Conservation (phyloP, 2,888 invertebrate genomes). For the Sphaerophoria taeniata region DNA sequence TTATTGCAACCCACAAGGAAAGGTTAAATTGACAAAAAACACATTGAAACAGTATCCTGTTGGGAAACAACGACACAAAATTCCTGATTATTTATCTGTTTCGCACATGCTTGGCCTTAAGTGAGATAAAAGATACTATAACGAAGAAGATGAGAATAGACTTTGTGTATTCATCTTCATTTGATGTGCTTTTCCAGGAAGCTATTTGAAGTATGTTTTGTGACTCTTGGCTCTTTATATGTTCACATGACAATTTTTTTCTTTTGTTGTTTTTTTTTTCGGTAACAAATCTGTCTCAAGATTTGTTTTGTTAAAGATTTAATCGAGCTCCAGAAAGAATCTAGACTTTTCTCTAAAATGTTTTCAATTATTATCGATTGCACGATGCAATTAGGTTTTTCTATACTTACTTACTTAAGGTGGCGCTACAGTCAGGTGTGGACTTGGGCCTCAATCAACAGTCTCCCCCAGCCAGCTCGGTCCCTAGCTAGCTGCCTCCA, state of each 20-base stretch:
- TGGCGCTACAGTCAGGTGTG: too few species aligned
- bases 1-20: conserved; percentile 2
- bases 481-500: too few species aligned
- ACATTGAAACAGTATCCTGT: conserved; percentile 2
- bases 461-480: too few species aligned
- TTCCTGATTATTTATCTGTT: not conserved
- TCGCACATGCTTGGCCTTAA: conserved; percentile 2
- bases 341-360: too few species aligned
- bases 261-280: not conserved
- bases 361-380: too few species aligned
- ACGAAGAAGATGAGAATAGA: not conserved
- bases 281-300: conserved; percentile 23
- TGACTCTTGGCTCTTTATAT: conserved; percentile 1
- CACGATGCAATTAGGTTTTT: too few species aligned
- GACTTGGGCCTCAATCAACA: too few species aligned
- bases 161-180: not conserved
- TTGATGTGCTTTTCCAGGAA: conserved; percentile 16
- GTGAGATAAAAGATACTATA: conserved; percentile 17
- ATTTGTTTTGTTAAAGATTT: not conserved
- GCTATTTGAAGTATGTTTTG: not conserved
- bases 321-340: too few species aligned
- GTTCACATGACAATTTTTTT: conserved; percentile 9
- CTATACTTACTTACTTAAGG: too few species aligned
- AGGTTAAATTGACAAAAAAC: conserved; percentile 30
- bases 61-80: not conserved